phyloP scores from a whole-genome alignment of 1,140 invertebrate genomes.

The Ctenoplectra terminalis region DNA sequence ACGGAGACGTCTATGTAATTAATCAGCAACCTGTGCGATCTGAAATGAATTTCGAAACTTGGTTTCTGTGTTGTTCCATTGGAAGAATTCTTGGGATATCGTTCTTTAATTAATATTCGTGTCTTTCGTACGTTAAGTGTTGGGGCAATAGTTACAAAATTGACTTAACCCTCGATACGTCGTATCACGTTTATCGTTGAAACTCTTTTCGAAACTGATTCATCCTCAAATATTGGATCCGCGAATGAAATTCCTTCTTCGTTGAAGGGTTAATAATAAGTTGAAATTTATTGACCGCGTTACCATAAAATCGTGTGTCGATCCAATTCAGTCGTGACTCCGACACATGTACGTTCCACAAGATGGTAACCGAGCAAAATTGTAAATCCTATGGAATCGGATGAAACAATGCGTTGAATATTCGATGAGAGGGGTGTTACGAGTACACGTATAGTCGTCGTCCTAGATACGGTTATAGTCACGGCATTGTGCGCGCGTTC shows the following conservation, averaged over 20 bases:
- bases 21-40: slow-evolving; percentile 1
- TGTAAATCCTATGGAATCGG: slow-evolving; percentile 30
- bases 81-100: not conserved
- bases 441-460: not conserved
- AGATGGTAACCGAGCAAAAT: not conserved
- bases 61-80: not conserved
- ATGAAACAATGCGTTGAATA: slow-evolving; percentile 39
- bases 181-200: no score
- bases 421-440: slow-evolving; percentile 33
- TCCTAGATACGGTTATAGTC: slow-evolving; percentile 47
- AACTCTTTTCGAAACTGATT: no score
- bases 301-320: not conserved
- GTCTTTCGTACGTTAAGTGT: not conserved
- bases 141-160: no score
- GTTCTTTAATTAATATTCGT: not conserved
- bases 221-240: no score
- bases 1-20: not conserved
- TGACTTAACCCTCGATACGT: no score
- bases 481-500: slow-evolving; percentile 35
- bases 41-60: slow-evolving; percentile 13
- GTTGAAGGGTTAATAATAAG: not conserved
- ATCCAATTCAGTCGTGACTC: not conserved
- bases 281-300: not conserved
- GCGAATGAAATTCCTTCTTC: not conserved
- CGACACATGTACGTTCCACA: not conserved